Evolutionary conservation across 2,888 invertebrate species (phyloP), one percentile per base, ranked within the genome.

Genomic region (Melinaea marsaeus): DNA sequence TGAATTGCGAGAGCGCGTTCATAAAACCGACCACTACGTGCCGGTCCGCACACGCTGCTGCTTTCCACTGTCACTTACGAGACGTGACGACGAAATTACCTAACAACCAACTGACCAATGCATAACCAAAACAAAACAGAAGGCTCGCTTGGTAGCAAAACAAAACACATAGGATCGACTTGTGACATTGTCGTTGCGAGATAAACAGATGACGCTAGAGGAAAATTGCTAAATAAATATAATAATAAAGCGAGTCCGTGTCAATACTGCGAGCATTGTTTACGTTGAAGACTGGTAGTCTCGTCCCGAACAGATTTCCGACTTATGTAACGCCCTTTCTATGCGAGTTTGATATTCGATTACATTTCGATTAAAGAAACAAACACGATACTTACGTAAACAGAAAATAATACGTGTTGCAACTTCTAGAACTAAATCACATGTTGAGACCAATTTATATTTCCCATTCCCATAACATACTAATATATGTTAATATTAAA

Each of bases 261-360:
- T 63, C 56, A 55, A 62, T 48, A 62, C 3, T 58, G 9, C 33
- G 51, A 37, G 22, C 6, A 42, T 55, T 48, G 57, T 59, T 51
- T 60, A 57, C 55, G 37, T 48, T 32, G 51, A 51, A 46, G 47
- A n/a, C 58, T 55, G 22, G 45, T 33, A 11, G n/a, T 46, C 58
- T 46, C 22, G 37, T 48, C 57, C 46, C 56, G 33, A 48, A 47
- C 58, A 60, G 54, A 61, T 62, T 66, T 63, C 65, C 66, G 65
- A 68, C 60, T 69, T 68, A 65, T 57, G 63, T 62, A 68, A 69
- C 60, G 54, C 51, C 69, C 69, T 69, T 69, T 69, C 69, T 69
- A 66, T 68, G 69, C 67, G 67, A 60, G 62, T 65, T 64, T 58
- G 70, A 71, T 70, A 68, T 67, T 71, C 66, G 58, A 66, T 69